Evolutionary conservation across 2,113 vertebrate species (phyloP), one percentile per base, ranked within the genome.

Genomic region (Anarhynchus alexandrinus): DNA sequence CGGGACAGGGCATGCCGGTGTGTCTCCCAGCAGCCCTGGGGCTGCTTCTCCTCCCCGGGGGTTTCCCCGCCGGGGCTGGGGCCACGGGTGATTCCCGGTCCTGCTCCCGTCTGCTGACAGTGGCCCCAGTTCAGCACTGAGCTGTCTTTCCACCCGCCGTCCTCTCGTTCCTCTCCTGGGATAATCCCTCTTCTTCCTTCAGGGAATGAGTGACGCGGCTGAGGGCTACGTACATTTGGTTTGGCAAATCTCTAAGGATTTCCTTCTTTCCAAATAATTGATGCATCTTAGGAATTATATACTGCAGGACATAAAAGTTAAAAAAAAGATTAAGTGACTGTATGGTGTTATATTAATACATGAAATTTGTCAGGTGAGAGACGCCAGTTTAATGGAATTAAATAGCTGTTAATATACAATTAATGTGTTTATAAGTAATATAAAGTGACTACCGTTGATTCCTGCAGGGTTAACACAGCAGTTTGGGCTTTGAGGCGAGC

Each of bases 41-140:
- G 10, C 78, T 23, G 40, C 36, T 47, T 27, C n/a, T 13, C n/a
- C 65, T 20, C 2, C 7, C 34, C 4, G 5, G 52, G 26, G 54
- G 12, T 32, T 43, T 38, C n/a, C n/a, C 12, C 16, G 8, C 17
- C 3, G 6, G 42, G 15, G 34, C 17, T 9, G 25, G 11, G 38
- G 6, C 51, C 5, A 3, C 3, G 8, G 29, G n/a, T 3, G 4
- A 45, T 29, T 7, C 65, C 54, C 8, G 6, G 27, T 9, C 66
- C 43, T 3, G 2, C 17, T 36, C 19, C 38, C 7, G n/a, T 32
- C 38, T 7, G 1, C 49, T 5, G 4, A 4, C 51, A 25, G 32
- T n/a, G 10, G 45, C 27, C 4, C 7, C 54, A 19, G 12, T 42
- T n/a, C 4, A 3, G 29, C 12, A 4, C 45, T 8, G 45, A 70